These are phyloP conservation scores for Sinotaia quadrata DNA, from an alignment of 2,888 invertebrate species.

Conservation along the genomic window DNA sequence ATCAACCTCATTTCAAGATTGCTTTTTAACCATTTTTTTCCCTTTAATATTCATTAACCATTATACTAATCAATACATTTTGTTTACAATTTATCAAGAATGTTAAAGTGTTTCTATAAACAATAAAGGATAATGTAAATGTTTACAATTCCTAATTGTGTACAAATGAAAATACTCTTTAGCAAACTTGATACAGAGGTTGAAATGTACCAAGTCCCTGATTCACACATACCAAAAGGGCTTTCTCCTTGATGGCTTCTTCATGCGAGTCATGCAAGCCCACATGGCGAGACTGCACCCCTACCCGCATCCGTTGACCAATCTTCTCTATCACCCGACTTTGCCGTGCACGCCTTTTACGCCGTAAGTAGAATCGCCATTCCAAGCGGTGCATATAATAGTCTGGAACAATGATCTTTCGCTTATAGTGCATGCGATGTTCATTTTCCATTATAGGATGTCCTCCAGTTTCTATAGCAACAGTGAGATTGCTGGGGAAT, in stretches of 20 bases:
- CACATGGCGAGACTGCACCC: constrained; percentile 62
- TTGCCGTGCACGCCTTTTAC: constrained; percentile 71
- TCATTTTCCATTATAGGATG: constrained; percentile 85
- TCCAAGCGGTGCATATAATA: constrained; percentile 84
- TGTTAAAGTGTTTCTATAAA: too few relatives aligned
- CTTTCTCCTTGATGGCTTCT: constrained; percentile 65
- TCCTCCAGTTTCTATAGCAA: constrained; percentile 91
- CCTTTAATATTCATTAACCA: too few relatives aligned
- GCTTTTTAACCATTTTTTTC: too few relatives aligned
- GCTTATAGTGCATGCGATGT: constrained; percentile 68
- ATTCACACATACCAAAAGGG: constrained; percentile 65
- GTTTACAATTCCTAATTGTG: too few relatives aligned
- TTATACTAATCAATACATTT: too few relatives aligned
- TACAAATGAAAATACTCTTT: too few relatives aligned
- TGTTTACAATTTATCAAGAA: too few relatives aligned
- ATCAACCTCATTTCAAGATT: too few relatives aligned
- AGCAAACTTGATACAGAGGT: constrained; percentile 4
- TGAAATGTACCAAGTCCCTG: neutral
- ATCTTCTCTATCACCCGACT: constrained; percentile 56
- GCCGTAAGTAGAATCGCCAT: constrained; percentile 92
- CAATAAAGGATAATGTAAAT: too few relatives aligned
- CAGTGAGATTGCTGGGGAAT: constrained; percentile 73
- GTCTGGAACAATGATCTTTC: constrained; percentile 68
- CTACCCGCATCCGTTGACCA: constrained; percentile 69
- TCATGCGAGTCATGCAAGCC: constrained; percentile 68